Percentiles rank a stretch among this genome's conserved stretches.
These are phyloP conservation scores for Atta colombica DNA, from an alignment of 1,140 invertebrate species.

Conservation along the genomic window DNA sequence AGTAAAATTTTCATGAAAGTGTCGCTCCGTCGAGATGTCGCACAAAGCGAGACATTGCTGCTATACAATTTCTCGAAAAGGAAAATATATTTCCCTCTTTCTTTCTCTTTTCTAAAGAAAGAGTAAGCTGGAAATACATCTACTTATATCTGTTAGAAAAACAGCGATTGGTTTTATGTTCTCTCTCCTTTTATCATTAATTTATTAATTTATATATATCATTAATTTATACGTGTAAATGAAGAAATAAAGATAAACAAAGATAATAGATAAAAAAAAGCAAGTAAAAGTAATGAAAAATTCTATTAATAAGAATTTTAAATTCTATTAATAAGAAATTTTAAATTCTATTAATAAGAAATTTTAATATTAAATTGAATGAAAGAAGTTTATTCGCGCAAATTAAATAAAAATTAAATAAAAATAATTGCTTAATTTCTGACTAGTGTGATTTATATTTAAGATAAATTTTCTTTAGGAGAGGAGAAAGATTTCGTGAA, in stretches of 20 bases:
- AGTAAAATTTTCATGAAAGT: not conserved
- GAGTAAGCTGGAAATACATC: not conserved
- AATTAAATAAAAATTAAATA: not conserved
- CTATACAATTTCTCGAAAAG: slow-evolving; percentile 2
- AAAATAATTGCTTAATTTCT: not conserved
- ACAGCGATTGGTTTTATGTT: not conserved
- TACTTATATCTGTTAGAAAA: not conserved
- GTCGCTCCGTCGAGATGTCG: slow-evolving; percentile 9
- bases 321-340: too few species aligned
- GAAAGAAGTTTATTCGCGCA: not conserved
- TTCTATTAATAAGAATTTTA: not conserved
- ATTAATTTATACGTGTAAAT: not conserved
- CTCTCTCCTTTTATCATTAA: not conserved
- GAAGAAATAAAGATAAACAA: not conserved
- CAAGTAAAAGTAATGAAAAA: not conserved
- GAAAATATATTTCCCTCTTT: not conserved
- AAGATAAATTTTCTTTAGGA: not conserved
- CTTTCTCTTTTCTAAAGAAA: not conserved
- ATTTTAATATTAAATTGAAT: not conserved
- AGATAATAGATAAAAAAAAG: not conserved
- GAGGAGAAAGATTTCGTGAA: not conserved
- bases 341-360: not conserved
- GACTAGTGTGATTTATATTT: not conserved
- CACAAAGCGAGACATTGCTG: not conserved
- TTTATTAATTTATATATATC: not conserved